These are phyloP conservation scores for Ophioderma brevispina DNA, from an alignment of 35 echinoderm and acorn worm genomes.

Conservation along the genomic window DNA sequence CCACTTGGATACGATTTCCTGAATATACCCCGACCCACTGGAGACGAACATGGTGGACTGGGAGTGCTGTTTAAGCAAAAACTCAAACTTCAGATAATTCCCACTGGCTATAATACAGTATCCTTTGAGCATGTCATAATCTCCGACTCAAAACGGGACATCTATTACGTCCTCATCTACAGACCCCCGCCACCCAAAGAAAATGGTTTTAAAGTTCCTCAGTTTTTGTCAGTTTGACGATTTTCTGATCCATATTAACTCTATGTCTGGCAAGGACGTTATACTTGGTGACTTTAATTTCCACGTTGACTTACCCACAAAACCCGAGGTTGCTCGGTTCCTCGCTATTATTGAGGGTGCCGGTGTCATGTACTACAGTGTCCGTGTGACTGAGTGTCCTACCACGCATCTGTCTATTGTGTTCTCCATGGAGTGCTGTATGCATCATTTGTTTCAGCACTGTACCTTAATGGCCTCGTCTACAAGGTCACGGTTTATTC, in stretches of 20 bases:
- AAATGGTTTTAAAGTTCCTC: not conserved
- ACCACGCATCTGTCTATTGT: no score
- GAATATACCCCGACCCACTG: not conserved
- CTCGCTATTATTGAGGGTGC: not conserved
- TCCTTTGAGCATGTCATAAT: not conserved
- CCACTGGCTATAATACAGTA: not conserved
- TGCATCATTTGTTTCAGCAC: no score
- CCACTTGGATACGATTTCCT: not conserved
- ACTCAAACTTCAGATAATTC: not conserved
- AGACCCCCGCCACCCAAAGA: not conserved
- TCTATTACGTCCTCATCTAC: not conserved
- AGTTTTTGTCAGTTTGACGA: not conserved
- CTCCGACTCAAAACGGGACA: not conserved
- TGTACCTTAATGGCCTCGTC: no score
- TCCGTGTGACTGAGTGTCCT: no score
- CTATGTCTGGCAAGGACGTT: no score
- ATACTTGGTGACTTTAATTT: no score
- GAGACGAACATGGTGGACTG: not conserved
- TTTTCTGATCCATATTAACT: not conserved
- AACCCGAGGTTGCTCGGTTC: not conserved
- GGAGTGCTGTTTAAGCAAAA: not conserved
- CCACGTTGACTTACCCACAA: not conserved
- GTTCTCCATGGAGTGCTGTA: no score
- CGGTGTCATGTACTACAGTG: no score
- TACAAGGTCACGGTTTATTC: no score